Conservation (phyloP, 2,113 vertebrate genomes). For the Sylvietta virens region DNA sequence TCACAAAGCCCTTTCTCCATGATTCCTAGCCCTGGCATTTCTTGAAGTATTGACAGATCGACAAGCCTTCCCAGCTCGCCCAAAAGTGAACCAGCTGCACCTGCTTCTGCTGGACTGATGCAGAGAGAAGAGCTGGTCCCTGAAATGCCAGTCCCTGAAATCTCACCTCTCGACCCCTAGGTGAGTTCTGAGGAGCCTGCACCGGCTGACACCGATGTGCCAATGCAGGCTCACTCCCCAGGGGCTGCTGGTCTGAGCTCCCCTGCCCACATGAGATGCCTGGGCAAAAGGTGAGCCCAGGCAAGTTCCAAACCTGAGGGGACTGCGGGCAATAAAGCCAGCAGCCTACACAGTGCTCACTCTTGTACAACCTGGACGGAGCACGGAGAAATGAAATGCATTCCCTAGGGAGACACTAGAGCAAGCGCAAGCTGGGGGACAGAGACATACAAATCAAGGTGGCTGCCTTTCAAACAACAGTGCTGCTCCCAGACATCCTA, state of each 20-base stretch:
- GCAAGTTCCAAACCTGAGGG: not conserved
- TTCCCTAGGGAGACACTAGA: not conserved
- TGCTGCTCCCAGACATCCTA: not conserved
- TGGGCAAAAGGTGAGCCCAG: not conserved
- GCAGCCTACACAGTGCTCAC: not conserved
- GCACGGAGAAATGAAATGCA: not conserved
- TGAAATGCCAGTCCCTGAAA: not conserved
- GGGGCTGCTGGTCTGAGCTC: not conserved
- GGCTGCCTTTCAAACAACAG: not conserved
- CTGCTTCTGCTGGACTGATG: not conserved
- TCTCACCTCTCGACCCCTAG: not conserved
- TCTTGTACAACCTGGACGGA: not conserved
- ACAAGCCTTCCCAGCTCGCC: not conserved
- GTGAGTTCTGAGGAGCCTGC: not conserved
- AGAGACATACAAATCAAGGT: not conserved
- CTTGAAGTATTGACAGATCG: not conserved
- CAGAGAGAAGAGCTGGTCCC: not conserved
- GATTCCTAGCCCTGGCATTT: not conserved
- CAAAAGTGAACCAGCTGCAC: not conserved
- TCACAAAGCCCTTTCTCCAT: not conserved
- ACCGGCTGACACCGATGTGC: fast-evolving
- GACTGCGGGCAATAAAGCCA: not conserved
- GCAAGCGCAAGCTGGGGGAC: not conserved
- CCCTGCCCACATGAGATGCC: not conserved
- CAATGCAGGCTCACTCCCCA: not conserved